Conservation (phyloP, 2,797 vertebrate species). For the Harpagifer antarcticus region DNA sequence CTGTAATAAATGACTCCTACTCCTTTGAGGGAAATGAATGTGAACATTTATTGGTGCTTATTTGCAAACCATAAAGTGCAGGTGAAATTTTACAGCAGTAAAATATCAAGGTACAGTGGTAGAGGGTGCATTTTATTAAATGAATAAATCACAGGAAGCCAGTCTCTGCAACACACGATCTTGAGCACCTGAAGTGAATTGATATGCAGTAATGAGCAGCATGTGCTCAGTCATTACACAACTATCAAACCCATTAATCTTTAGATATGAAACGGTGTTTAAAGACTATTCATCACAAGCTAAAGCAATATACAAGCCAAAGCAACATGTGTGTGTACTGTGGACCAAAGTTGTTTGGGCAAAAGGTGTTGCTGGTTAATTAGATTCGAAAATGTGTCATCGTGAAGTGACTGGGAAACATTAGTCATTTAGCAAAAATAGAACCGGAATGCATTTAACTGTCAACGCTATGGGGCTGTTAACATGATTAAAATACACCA, state of each 20-base stretch:
- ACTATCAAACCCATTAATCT: slow-evolving; percentile 45
- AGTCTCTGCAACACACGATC: slow-evolving; percentile 3
- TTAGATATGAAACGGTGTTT: slow-evolving; percentile 53
- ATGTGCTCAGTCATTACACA: slow-evolving; percentile 35
- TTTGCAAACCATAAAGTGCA: slow-evolving; percentile 12
- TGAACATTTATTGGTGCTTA: slow-evolving; percentile 37
- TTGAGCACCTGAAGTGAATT: slow-evolving; percentile 19
- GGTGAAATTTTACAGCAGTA: slow-evolving; percentile 8
- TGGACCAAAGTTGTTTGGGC: slow-evolving; percentile 12
- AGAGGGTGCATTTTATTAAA: neutral
- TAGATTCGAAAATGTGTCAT: slow-evolving; percentile 16
- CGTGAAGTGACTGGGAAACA: slow-evolving; percentile 2
- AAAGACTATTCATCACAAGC: slow-evolving; percentile 39
- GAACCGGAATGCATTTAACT: neutral
- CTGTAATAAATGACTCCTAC: slow-evolving; percentile 59
- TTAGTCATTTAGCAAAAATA: slow-evolving; percentile 21
- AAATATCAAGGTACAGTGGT: neutral
- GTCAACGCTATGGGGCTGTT: neutral
- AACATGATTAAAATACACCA: slow-evolving; percentile 12
- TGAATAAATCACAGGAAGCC: slow-evolving; percentile 18
- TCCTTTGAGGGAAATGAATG: slow-evolving; percentile 49
- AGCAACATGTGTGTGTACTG: slow-evolving; percentile 4
- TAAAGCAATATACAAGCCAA: slow-evolving; percentile 40
- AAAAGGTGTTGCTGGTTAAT: slow-evolving; percentile 14
- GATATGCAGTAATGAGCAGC: slow-evolving; percentile 26